These are phyloP conservation scores for Apotomis betuletana DNA, from an alignment of 2,888 invertebrate genomes.

Conservation along the genomic window DNA sequence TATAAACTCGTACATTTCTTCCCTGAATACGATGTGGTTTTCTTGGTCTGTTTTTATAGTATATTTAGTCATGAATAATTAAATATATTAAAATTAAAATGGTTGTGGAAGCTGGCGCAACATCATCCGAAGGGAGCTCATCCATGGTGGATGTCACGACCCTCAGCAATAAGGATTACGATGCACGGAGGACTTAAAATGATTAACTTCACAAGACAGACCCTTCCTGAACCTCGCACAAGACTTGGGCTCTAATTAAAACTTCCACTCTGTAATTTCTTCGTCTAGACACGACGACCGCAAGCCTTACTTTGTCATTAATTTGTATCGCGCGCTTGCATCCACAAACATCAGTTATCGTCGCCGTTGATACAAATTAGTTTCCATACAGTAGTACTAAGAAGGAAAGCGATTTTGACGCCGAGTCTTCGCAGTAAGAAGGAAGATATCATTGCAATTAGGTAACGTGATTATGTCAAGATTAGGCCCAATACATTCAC, in stretches of 20 bases:
- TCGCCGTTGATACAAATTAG: slow-evolving; percentile 64
- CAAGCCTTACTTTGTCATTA: slow-evolving; percentile 55
- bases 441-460: slow-evolving; percentile 39
- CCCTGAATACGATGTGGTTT: too few species aligned
- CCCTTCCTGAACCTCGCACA: slow-evolving; percentile 2
- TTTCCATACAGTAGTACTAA: slow-evolving; percentile 63
- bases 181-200: not conserved
- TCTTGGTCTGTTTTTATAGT: too few species aligned
- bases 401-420: slow-evolving; percentile 72
- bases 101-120: too few species aligned
- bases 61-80: too few species aligned
- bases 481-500: not conserved
- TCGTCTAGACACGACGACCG: slow-evolving; percentile 64
- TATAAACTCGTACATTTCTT: too few species aligned
- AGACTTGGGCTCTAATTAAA: slow-evolving; percentile 63
- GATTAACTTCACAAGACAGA: not conserved
- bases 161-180: not conserved
- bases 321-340: slow-evolving; percentile 51
- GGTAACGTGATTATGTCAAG: not conserved
- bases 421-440: slow-evolving; percentile 49
- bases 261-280: slow-evolving; percentile 63
- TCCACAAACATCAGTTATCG: slow-evolving; percentile 59
- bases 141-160: too few species aligned
- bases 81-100: too few species aligned
- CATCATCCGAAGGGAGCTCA: too few species aligned